Base-by-base conservation (phyloP, 2,888 invertebrate genomes). In the Xestia sexstrigata region DNA sequence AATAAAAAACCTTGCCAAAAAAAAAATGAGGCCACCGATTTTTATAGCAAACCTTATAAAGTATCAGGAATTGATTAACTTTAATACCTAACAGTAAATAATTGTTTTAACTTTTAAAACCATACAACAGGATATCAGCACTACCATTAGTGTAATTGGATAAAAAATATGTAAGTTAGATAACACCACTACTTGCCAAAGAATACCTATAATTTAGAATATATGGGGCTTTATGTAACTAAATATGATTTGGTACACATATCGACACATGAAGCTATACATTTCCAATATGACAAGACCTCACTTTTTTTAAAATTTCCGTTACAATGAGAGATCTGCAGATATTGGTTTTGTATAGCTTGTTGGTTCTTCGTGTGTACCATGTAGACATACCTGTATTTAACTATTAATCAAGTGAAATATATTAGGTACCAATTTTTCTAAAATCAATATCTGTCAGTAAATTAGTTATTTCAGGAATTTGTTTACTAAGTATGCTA, bases 81-180 rank as follows among this genome's bases (percentile, higher is more conserved):
- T 65, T 0, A n/a, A 35, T 20, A 39, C 49, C 55, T 30, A 45
- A 52, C 17, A 70, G 11, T 42, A 63, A 62, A 82, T 70, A 69
- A n/a, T 62, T 63, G 26, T 63, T 70, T 13, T 15, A 63, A 74
- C 13, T 55, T 52, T 49, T 39, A 47, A 35, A 68, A 74, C 62
- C 66, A n/a, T 26, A 49, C 35, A 62, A 72, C 62, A 81, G 81
- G 71, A 84, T 65, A 82, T 76, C 39, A 72, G 9, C 35, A 17
- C 60, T 20, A 15, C 26, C 81, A 84, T 74, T 84, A 84, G 55
- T 72, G n/a, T 84, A 70, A 80, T 84, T 81, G 65, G 81, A 81
- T 71, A 49, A 84, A 84, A 84, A 80, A 63, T 72, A 63, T 49
- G n/a, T 73, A 63, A 20, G 20, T 68, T 63, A 69, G 82, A 71